These are phyloP conservation scores for Tanypteryx hageni DNA, from an alignment of 2,888 invertebrate genomes.

Conservation along the genomic window DNA sequence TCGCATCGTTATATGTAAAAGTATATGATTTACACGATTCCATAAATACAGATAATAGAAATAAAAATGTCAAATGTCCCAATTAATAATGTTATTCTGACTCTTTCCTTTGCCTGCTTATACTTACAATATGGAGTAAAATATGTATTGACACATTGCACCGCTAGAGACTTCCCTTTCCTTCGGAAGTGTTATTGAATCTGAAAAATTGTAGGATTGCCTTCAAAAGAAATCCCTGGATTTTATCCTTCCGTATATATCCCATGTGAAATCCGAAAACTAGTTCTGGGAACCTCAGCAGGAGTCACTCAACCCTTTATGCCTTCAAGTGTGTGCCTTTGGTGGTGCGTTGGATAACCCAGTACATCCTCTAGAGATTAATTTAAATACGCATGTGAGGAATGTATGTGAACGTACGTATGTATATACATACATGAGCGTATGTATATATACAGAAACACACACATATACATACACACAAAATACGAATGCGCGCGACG, in stretches of 20 bases:
- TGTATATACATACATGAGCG: no score
- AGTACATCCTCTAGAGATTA: no score
- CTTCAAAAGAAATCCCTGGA: constrained; percentile 18
- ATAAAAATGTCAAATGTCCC: background rate
- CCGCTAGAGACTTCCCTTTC: background rate
- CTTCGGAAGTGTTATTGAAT: background rate
- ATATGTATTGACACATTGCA: background rate
- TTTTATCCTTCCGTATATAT: background rate
- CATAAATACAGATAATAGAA: background rate
- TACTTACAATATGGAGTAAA: background rate
- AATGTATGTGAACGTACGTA: no score
- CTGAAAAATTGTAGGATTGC: background rate
- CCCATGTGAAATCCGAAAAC: background rate
- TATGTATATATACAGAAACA: no score
- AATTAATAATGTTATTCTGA: background rate
- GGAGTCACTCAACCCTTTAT: background rate
- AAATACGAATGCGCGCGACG: no score
- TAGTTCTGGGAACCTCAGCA: constrained; percentile 20
- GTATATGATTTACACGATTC: background rate
- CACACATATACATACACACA: no score
- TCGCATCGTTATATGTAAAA: no score
- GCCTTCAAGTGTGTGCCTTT: background rate
- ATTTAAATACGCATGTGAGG: no score
- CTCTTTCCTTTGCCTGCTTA: no score
- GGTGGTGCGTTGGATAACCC: no score